Evolutionary conservation across 1,140 invertebrate species (phyloP).

Genomic region (Hesperophylax magnus): DNA sequence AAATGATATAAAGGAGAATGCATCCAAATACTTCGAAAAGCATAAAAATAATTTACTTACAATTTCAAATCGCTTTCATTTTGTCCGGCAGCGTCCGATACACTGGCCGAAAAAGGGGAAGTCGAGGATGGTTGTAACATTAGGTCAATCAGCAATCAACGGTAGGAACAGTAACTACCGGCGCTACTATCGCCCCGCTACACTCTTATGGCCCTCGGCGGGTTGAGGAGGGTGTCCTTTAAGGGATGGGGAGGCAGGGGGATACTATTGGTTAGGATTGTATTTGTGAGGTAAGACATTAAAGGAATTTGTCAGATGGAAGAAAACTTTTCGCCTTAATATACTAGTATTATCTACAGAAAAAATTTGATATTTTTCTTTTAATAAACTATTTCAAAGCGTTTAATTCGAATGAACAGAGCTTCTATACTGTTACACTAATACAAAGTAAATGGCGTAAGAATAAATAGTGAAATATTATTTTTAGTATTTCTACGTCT

Average conservation of each 20-base stretch:
- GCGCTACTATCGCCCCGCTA: slow-evolving; percentile 38
- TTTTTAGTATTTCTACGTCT: too few species aligned
- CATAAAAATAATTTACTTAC: too few species aligned
- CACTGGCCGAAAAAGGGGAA: slow-evolving; percentile 51
- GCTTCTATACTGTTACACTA: too few species aligned
- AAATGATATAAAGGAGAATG: too few species aligned
- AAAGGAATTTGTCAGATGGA: slow-evolving; percentile 28
- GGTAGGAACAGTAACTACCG: slow-evolving; percentile 47
- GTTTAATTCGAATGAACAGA: too few species aligned
- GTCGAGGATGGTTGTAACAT: slow-evolving; percentile 52
- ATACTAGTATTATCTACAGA: too few species aligned
- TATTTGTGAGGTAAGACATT: slow-evolving; percentile 55
- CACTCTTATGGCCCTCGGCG: slow-evolving; percentile 33
- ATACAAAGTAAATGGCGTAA: too few species aligned
- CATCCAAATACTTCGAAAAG: too few species aligned
- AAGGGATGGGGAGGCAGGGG: background rate
- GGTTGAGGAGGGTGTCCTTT: slow-evolving; percentile 4
- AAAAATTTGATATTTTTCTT: too few species aligned
- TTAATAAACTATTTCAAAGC: too few species aligned
- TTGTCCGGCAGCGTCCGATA: slow-evolving; percentile 21
- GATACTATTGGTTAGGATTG: slow-evolving; percentile 50
- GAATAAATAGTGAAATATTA: too few species aligned
- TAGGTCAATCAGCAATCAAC: slow-evolving; percentile 59
- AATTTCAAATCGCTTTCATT: slow-evolving; percentile 5
- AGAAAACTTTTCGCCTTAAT: slow-evolving; percentile 6